phyloP scores from a whole-genome alignment of 1,140 invertebrate species.

The Lycorma delicatula region DNA sequence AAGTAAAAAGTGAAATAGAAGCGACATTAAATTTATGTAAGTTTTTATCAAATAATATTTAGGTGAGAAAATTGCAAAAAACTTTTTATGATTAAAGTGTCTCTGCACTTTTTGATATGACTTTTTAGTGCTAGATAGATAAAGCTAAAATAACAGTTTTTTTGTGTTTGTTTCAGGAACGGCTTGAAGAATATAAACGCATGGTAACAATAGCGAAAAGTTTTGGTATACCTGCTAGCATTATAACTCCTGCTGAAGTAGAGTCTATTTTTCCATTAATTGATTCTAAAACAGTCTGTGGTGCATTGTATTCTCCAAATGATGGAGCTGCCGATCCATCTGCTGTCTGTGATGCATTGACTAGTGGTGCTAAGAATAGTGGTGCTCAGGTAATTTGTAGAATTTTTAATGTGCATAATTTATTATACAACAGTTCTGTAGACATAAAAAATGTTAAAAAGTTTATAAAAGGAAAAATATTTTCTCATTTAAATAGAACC shows the following conservation, averaged over 20 bases:
- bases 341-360: conserved; percentile 65
- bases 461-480: not conserved
- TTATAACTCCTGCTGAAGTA: conserved; percentile 61
- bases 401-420: not conserved
- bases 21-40: no score
- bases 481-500: not conserved
- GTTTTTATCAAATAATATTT: no score
- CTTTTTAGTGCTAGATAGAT: no score
- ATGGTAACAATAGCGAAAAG: conserved; percentile 68
- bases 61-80: no score
- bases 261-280: conserved; percentile 70
- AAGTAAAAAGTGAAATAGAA: no score
- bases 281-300: conserved; percentile 59
- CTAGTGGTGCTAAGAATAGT: conserved; percentile 53
- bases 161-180: conserved; percentile 56
- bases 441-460: not conserved
- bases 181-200: conserved; percentile 74
- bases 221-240: conserved; percentile 63
- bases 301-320: conserved; percentile 66
- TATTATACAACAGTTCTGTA: not conserved
- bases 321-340: conserved; percentile 77
- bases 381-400: conserved; percentile 54
- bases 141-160: no score
- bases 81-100: no score
- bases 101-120: no score